A percentile compares a stretch with the other conserved stretches of the same genome.
phyloP scores from a whole-genome alignment of 2,888 invertebrate species.

The Mythimna lalbum region DNA sequence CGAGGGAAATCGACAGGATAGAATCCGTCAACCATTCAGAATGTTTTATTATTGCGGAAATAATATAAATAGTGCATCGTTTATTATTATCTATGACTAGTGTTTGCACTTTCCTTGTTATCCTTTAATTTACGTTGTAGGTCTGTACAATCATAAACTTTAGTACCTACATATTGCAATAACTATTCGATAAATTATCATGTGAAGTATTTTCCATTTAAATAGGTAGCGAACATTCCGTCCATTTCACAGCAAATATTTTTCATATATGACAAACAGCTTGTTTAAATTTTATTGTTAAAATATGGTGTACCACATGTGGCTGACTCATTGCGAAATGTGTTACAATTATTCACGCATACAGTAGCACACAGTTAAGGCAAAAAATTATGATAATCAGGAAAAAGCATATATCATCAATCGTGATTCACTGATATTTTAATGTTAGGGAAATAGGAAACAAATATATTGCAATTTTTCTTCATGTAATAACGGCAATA shows the following conservation, averaged over 20 bases:
- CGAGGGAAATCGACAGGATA: conserved; percentile 13
- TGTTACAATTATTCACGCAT: conserved; percentile 40
- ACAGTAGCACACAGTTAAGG: background rate
- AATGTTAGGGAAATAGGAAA: conserved; percentile 10
- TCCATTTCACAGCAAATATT: conserved; percentile 36
- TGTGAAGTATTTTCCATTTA: conserved; percentile 36
- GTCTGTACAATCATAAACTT: conserved; percentile 32
- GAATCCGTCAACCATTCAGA: conserved; percentile 2
- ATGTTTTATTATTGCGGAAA: conserved; percentile 41
- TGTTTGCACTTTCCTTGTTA: conserved; percentile 41
- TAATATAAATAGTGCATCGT: conserved; percentile 20
- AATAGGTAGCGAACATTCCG: conserved; percentile 34
- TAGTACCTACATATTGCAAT: conserved; percentile 11
- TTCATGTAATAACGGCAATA: conserved; percentile 12
- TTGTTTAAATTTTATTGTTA: conserved; percentile 56
- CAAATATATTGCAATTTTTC: background rate
- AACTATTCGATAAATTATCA: conserved; percentile 35
- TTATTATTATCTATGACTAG: conserved; percentile 35
- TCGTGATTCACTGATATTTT: conserved; percentile 8
- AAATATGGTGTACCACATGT: conserved; percentile 50
- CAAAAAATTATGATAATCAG: conserved; percentile 22
- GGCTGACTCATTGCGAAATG: conserved; percentile 57
- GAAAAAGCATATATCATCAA: conserved; percentile 7
- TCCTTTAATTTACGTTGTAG: conserved; percentile 51
- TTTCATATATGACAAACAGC: conserved; percentile 33